Evolutionary conservation across 2,888 invertebrate genomes (phyloP).

Genomic region (Merodon equestris): DNA sequence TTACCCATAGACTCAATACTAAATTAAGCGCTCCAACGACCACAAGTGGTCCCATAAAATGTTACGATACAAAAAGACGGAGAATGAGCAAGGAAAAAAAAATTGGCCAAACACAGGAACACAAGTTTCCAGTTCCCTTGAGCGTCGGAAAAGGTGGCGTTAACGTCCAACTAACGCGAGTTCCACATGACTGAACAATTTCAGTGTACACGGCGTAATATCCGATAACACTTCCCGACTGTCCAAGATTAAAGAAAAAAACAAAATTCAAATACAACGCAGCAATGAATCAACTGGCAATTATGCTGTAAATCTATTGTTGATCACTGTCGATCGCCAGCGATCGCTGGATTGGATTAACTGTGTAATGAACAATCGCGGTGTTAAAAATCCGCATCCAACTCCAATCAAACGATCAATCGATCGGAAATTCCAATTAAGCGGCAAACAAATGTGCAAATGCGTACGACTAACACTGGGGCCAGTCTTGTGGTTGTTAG

Average conservation of each 20-base stretch:
- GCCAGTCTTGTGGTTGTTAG: not conserved
- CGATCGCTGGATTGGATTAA: conserved; percentile 9
- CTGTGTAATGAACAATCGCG: conserved; percentile 52
- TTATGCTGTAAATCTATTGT: conserved; percentile 67
- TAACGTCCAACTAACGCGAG: conserved; percentile 46
- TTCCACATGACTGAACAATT: conserved; percentile 55
- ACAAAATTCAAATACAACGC: conserved; percentile 59
- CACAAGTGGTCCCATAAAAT: conserved; percentile 36
- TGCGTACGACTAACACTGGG: conserved; percentile 41
- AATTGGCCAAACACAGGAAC: conserved; percentile 23
- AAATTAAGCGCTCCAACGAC: conserved; percentile 54
- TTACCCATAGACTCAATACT: conserved; percentile 37
- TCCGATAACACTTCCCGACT: conserved; percentile 43
- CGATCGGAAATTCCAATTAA: conserved; percentile 68
- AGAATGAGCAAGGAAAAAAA: too few relatives aligned
- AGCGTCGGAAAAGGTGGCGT: conserved; percentile 58
- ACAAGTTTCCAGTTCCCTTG: conserved; percentile 52
- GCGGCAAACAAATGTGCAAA: conserved; percentile 68
- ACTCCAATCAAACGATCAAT: conserved; percentile 65
- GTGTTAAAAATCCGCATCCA: conserved; percentile 65
- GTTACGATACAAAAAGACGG: not conserved
- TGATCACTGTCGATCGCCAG: conserved; percentile 22
- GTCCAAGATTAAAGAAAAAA: conserved; percentile 23
- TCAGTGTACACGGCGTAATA: conserved; percentile 53
- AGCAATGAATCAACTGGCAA: conserved; percentile 65